These are phyloP conservation scores for Pseudomugil tenellus DNA, from an alignment of 2,797 vertebrate species.

Conservation along the genomic window DNA sequence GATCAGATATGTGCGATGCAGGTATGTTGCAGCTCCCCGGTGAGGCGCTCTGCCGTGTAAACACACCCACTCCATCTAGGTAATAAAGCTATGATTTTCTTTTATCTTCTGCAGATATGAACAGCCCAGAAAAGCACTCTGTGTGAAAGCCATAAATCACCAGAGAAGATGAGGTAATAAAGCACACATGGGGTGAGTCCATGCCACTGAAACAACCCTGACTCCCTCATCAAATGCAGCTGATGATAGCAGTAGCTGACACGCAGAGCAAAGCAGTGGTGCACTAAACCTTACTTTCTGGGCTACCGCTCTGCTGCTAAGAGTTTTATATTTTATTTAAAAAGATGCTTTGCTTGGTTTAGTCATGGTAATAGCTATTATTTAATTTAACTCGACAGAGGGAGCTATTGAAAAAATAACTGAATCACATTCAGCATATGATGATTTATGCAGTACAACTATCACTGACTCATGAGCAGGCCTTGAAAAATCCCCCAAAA, in stretches of 20 bases:
- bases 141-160: conserved; percentile 68
- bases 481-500: conserved; percentile 50
- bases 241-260: conserved; percentile 51
- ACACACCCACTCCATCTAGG: conserved; percentile 58
- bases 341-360: conserved; percentile 25
- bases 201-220: conserved; percentile 39
- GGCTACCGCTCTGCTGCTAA: conserved; percentile 19
- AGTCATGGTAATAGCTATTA: conserved; percentile 2
- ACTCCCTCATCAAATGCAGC: conserved; percentile 54
- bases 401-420: conserved; percentile 15
- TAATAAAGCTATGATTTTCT: conserved; percentile 74
- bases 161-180: conserved; percentile 72
- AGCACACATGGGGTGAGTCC: conserved; percentile 54
- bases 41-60: conserved; percentile 56
- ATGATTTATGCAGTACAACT: conserved; percentile 45
- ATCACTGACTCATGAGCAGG: conserved; percentile 56
- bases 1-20: conserved; percentile 51
- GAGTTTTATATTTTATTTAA: conserved; percentile 8
- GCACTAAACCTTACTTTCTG: conserved; percentile 27
- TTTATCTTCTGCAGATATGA: conserved; percentile 76
- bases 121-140: conserved; percentile 63
- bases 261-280: conserved; percentile 25
- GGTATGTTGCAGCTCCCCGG: conserved; percentile 46
- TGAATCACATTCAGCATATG: conserved; percentile 16
- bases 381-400: conserved; percentile 33